phyloP scores from a whole-genome alignment of 92 coral and sea anemone genomes.

The Pocillopora grandis region DNA sequence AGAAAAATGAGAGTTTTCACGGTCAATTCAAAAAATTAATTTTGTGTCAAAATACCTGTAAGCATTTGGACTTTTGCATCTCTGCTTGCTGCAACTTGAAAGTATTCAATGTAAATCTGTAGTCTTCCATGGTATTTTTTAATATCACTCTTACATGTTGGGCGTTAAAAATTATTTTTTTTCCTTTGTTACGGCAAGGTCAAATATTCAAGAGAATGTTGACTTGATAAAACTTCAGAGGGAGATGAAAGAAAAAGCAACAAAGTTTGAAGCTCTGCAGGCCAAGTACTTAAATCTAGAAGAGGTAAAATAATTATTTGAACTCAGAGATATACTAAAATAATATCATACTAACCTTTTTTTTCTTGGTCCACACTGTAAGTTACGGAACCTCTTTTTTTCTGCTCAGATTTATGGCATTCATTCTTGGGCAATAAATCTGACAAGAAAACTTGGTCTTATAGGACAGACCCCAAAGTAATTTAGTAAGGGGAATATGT shows the following conservation, averaged over 20 bases:
- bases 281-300: slow-evolving; percentile 83
- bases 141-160: not conserved
- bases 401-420: too few relatives aligned
- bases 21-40: not conserved
- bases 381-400: too few relatives aligned
- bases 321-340: not conserved
- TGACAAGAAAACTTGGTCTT: too few relatives aligned
- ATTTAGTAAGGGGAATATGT: too few relatives aligned
- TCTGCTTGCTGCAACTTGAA: not conserved
- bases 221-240: slow-evolving; percentile 94
- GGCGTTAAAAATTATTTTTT: not conserved
- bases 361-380: too few relatives aligned
- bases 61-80: too few relatives aligned
- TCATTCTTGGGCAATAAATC: too few relatives aligned
- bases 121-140: not conserved
- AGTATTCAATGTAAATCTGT: too few relatives aligned
- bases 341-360: too few relatives aligned
- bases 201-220: slow-evolving; percentile 93
- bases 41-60: too few relatives aligned
- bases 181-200: slow-evolving; percentile 22
- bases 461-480: too few relatives aligned
- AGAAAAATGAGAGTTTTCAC: not conserved
- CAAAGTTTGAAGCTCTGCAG: slow-evolving; percentile 90
- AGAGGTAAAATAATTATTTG: slow-evolving; percentile 56
- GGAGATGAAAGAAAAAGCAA: slow-evolving; percentile 90